A percentile compares a stretch with the other conserved stretches of the same genome.
phyloP scores from a whole-genome alignment of 1,140 invertebrate species.

The Trachymyrmex cornetzi region DNA sequence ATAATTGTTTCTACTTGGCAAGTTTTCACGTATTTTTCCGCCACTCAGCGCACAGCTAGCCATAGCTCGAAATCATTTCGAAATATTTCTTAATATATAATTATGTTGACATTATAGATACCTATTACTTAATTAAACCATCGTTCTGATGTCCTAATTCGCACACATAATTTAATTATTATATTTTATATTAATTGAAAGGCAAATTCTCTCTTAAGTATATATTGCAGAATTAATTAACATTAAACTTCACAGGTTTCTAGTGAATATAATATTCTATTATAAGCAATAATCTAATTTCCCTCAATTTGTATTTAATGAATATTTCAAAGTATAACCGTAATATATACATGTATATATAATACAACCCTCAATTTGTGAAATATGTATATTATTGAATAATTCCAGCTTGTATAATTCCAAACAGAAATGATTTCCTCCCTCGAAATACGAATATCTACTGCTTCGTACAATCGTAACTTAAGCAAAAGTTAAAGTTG shows the following conservation, averaged over 20 bases:
- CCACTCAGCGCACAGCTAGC: not conserved
- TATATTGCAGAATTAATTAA: constrained; percentile 23
- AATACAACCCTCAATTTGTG: not conserved
- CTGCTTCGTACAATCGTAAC: not conserved
- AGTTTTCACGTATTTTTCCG: constrained; percentile 27
- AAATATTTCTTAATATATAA: not conserved
- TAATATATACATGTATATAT: not conserved
- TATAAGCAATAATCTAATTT: not conserved
- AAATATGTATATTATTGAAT: not conserved
- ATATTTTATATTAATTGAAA: constrained; percentile 8
- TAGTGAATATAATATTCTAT: not conserved
- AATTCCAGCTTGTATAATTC: not conserved
- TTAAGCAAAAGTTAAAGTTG: constrained; percentile 3
- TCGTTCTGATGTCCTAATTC: no score
- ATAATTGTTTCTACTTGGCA: constrained; percentile 52
- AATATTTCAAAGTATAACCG: not conserved
- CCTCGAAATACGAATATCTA: not conserved
- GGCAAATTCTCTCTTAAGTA: not conserved
- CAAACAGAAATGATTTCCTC: constrained; percentile 14
- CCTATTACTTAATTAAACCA: constrained; percentile 5
- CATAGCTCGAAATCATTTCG: not conserved
- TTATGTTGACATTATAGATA: not conserved
- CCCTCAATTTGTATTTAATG: not conserved
- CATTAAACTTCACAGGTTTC: not conserved
- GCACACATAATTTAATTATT: constrained; percentile 3